A percentile compares a stretch with the other conserved stretches of the same genome.
Evolutionary conservation across 2,888 invertebrate species (phyloP).

Genomic region (Parnassius smintheus): DNA sequence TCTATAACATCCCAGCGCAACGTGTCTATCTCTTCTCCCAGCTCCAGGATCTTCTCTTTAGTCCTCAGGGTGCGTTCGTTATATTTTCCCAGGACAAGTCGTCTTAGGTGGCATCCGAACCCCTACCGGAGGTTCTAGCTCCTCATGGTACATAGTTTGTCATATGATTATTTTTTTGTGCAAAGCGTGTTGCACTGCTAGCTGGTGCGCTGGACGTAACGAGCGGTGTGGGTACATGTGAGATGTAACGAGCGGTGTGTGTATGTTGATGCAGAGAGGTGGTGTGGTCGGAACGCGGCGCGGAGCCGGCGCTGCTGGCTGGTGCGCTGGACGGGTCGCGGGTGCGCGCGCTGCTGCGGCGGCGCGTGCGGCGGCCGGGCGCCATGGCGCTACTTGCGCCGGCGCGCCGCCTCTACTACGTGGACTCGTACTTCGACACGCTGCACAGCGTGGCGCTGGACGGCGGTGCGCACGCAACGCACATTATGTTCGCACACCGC

Average conservation of each 20-base stretch:
- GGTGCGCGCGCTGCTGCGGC: conserved; percentile 77
- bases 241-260: conserved; percentile 79
- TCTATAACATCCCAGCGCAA: too few species aligned
- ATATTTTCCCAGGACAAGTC: too few species aligned
- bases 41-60: too few species aligned
- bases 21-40: too few species aligned
- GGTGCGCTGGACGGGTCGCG: conserved; percentile 84
- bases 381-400: conserved; percentile 89
- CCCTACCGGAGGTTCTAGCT: too few species aligned
- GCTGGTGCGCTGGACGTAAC: conserved; percentile 38
- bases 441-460: conserved; percentile 86
- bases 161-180: too few species aligned
- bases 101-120: too few species aligned
- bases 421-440: conserved; percentile 88
- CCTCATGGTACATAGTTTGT: too few species aligned
- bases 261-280: conserved; percentile 69
- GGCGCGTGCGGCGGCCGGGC: conserved; percentile 85
- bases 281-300: conserved; percentile 88
- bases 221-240: conserved; percentile 81
- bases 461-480: conserved; percentile 82
- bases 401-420: conserved; percentile 89
- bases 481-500: conserved; percentile 47
- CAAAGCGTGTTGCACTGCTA: too few species aligned
- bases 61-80: too few species aligned
- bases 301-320: conserved; percentile 55